phyloP scores from a whole-genome alignment of 2,797 vertebrate species.

The Scolopax bukidnonensis region DNA sequence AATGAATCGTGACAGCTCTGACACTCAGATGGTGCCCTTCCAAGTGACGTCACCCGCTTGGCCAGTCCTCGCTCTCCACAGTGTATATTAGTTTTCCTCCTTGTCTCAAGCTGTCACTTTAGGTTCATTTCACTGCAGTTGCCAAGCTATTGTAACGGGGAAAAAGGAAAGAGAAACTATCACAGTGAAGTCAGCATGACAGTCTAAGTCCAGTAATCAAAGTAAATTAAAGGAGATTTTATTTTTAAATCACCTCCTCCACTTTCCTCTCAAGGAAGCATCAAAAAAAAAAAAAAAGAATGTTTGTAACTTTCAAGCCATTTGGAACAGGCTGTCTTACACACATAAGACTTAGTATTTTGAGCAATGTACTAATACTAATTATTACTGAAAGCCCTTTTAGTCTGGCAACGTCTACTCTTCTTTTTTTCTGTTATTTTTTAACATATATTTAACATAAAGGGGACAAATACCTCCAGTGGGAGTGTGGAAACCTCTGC shows the following conservation, averaged over 20 bases:
- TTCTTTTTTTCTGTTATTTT: neutral
- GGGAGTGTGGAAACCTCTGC: neutral
- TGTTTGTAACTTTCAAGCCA: neutral
- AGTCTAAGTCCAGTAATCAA: constrained; percentile 18
- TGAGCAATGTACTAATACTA: neutral
- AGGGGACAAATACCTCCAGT: neutral
- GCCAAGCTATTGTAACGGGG: constrained; percentile 3
- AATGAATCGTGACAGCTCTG: constrained; percentile 32
- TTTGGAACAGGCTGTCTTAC: neutral
- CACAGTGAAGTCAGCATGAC: constrained; percentile 11
- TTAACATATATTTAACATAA: neutral
- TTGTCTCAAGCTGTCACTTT: constrained; percentile 46
- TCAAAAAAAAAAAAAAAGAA: neutral
- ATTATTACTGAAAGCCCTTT: neutral
- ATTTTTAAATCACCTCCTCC: constrained; percentile 15
- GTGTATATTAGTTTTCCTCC: constrained; percentile 42
- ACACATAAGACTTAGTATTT: neutral
- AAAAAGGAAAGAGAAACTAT: constrained; percentile 39
- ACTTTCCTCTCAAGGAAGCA: neutral
- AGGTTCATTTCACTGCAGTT: constrained; percentile 50
- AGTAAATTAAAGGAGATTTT: constrained; percentile 39
- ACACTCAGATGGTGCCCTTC: constrained; percentile 11
- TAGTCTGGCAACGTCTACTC: neutral
- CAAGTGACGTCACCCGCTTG: constrained; percentile 18
- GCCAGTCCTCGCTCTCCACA: neutral